Percentiles rank a stretch among this genome's conserved stretches.
Conservation (phyloP, 2,888 invertebrate genomes). For the Archips crataeganus region DNA sequence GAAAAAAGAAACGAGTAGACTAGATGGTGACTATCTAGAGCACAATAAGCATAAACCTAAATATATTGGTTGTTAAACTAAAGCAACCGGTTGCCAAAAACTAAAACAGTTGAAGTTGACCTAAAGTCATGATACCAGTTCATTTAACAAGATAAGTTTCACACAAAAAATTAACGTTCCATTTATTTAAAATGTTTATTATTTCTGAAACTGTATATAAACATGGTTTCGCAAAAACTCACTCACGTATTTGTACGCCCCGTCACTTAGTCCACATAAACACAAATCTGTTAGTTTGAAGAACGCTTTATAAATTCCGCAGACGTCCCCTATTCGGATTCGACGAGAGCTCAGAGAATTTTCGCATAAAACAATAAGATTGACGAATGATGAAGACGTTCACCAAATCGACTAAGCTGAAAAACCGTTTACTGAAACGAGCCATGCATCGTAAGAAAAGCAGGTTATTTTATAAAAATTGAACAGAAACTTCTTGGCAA, state of each 20-base stretch:
- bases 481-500: conserved; percentile 72
- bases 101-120: too few species aligned
- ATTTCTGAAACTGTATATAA: background rate
- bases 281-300: conserved; percentile 18
- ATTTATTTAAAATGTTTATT: background rate
- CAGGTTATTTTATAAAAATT: conserved; percentile 67
- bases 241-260: background rate
- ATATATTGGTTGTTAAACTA: too few species aligned
- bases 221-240: background rate
- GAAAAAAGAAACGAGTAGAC: too few species aligned
- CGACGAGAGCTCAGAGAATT: conserved; percentile 22
- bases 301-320: conserved; percentile 26
- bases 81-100: too few species aligned
- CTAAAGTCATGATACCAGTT: too few species aligned
- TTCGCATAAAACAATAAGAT: conserved; percentile 43
- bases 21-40: too few species aligned
- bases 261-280: background rate
- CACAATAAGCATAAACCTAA: too few species aligned
- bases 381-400: conserved; percentile 47
- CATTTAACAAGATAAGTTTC: too few species aligned
- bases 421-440: conserved; percentile 57
- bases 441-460: conserved; percentile 56
- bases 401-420: conserved; percentile 53
- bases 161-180: too few species aligned
- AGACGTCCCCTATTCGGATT: conserved; percentile 30